Conservation (phyloP, 1,140 invertebrate genomes). For the Leptinotarsa undecemlineata region DNA sequence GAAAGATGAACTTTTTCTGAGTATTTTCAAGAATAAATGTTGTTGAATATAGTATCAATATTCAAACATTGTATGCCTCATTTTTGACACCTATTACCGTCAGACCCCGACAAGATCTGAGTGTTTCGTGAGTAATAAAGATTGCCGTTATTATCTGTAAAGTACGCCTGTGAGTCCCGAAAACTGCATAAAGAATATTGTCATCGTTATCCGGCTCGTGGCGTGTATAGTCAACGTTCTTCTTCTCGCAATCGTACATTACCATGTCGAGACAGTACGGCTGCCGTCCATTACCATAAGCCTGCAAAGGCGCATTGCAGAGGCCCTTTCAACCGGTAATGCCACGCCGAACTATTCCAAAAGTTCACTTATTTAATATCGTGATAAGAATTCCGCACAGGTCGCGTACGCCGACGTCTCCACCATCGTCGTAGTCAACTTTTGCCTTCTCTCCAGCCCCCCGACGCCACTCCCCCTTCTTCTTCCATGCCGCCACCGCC, state of each 20-base stretch:
- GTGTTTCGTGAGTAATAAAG: too few relatives aligned
- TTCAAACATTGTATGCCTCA: too few relatives aligned
- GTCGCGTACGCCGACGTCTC: constrained; percentile 7
- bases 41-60: too few relatives aligned
- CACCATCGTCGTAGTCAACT: background rate
- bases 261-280: constrained; percentile 35
- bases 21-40: too few relatives aligned
- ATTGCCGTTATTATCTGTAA: too few relatives aligned
- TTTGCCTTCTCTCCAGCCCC: background rate
- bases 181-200: constrained; percentile 24
- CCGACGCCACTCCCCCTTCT: background rate
- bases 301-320: constrained; percentile 38
- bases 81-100: too few relatives aligned
- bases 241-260: constrained; percentile 31
- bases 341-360: constrained; percentile 36
- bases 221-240: constrained; percentile 16
- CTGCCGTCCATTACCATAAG: constrained; percentile 40
- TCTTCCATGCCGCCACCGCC: background rate
- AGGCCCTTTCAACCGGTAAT: constrained; percentile 34
- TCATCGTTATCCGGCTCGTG: constrained; percentile 19
- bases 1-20: too few relatives aligned
- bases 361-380: constrained; percentile 39
- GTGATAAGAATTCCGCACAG: constrained; percentile 38
- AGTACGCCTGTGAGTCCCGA: background rate
- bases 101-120: too few relatives aligned